Base-by-base conservation (phyloP, 1,140 invertebrate genomes). In the Tetramorium alpestre region DNA sequence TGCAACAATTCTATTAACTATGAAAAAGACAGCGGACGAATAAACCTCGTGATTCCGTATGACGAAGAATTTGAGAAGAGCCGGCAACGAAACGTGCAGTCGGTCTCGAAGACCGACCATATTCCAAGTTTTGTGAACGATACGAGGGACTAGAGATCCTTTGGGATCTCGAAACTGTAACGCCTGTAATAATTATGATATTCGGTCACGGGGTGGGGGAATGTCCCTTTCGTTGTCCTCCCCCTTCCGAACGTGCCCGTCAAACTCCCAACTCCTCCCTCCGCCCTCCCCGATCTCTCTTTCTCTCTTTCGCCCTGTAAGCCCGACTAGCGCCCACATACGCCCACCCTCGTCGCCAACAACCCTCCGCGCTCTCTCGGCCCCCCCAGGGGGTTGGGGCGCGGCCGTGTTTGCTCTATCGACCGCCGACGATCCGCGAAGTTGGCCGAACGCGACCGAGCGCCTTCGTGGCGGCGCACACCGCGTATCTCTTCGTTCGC, bases 321-420 rank as follows among this genome's bases (percentile, higher is more conserved):
- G 44, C 47, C 28, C 85, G 49, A 86, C 80, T 80, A 67, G 75
- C 89, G 80, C 75, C 86, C 86, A 90, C 86, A 78, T 80, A 67
- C 86, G 38, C 75, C 80, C 81, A 90, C 77, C 67, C 78, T 51
- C 51, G 51, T 69, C 51, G 51, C 72, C 69, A 28, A 51, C 67
- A 78, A 56, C 88, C 89, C 78, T 69, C 58, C 81, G 22, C 81
- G 22, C 70, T 65, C 75, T 75, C 76, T 82, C 58, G 25, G 16
- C 92, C 92, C 93, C 92, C 93, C 92, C 88, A 89, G 92, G 94
- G 94, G 94, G 94, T 95, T 94, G 94, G 94, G 95, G 95, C 94
- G 95, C 95, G 95, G 95, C 93, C 94, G 95, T 95, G 94, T 95
- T 95, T 95, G 95, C 95, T 95, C 95, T 95, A 95, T 95, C 95